A percentile compares a stretch with the other conserved stretches of the same genome.
These are phyloP conservation scores for Chinchilla lanigera DNA, from an alignment of 2,113 vertebrate species.

Conservation along the genomic window DNA sequence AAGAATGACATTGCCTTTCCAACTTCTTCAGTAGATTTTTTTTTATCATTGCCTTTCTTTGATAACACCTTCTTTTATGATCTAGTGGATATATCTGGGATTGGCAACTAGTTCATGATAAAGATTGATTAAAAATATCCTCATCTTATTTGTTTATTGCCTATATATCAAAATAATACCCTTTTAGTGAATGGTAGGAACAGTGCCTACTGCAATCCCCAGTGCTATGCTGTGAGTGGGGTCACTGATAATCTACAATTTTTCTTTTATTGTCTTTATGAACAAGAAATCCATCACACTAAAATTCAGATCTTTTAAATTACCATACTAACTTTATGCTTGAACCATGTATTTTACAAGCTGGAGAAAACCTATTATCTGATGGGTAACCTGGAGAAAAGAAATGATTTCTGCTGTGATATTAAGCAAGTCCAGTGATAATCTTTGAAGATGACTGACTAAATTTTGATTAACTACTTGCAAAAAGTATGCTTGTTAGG, in stretches of 20 bases:
- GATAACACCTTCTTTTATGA: neutral
- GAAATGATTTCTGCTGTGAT: constrained; percentile 84
- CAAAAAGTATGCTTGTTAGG: constrained; percentile 87
- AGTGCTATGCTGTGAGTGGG: neutral
- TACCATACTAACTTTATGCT: neutral
- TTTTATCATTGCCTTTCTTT: neutral
- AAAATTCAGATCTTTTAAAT: constrained; percentile 47
- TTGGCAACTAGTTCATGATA: constrained; percentile 36
- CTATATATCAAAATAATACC: neutral
- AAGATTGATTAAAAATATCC: constrained; percentile 26
- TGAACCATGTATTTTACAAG: constrained; percentile 58
- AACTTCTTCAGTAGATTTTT: neutral
- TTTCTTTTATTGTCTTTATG: constrained; percentile 59
- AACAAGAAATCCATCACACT: constrained; percentile 57
- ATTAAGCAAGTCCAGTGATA: constrained; percentile 87
- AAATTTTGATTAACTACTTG: constrained; percentile 89
- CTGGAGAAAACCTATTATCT: constrained; percentile 75
- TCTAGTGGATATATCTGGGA: neutral
- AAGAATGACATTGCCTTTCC: neutral
- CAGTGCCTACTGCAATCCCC: neutral
- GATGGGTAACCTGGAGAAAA: constrained; percentile 58
- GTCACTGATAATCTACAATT: constrained; percentile 66
- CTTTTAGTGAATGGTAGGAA: neutral
- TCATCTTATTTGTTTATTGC: neutral
- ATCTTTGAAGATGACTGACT: constrained; percentile 86